A percentile compares a stretch with the other conserved stretches of the same genome.
Conservation (phyloP, 2,797 vertebrate genomes). For the Acropternis orthonyx region DNA sequence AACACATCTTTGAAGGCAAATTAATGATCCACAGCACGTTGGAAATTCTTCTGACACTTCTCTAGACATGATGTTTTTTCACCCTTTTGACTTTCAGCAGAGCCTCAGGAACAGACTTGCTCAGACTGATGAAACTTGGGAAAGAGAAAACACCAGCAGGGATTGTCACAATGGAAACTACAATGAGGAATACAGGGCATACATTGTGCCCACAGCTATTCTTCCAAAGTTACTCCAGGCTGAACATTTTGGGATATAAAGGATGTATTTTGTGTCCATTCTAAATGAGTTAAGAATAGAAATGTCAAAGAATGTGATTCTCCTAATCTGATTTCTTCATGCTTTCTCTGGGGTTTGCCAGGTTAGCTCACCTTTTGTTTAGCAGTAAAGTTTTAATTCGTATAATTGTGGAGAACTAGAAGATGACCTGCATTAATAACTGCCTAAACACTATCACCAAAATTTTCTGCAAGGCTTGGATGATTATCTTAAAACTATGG, state of each 20-base stretch:
- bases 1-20: slow-evolving; percentile 30
- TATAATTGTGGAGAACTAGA: not conserved
- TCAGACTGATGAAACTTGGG: not conserved
- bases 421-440: not conserved
- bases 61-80: not conserved
- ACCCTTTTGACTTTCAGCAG: slow-evolving; percentile 25
- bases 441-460: not conserved
- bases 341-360: not conserved
- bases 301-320: not conserved
- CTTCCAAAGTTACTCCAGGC: not conserved
- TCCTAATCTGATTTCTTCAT: not conserved
- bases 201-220: not conserved
- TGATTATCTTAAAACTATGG: not conserved
- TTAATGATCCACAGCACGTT: slow-evolving; percentile 13
- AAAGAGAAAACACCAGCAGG: slow-evolving; percentile 29
- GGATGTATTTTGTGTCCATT: not conserved
- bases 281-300: not conserved
- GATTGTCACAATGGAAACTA: not conserved
- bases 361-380: not conserved
- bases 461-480: not conserved
- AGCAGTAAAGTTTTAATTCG: not conserved
- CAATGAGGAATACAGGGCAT: not conserved
- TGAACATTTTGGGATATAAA: slow-evolving; percentile 12
- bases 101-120: slow-evolving; percentile 27
- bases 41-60: slow-evolving; percentile 42